Evolutionary conservation across 2,888 invertebrate genomes (phyloP).

Genomic region (Melipona bicolor): DNA sequence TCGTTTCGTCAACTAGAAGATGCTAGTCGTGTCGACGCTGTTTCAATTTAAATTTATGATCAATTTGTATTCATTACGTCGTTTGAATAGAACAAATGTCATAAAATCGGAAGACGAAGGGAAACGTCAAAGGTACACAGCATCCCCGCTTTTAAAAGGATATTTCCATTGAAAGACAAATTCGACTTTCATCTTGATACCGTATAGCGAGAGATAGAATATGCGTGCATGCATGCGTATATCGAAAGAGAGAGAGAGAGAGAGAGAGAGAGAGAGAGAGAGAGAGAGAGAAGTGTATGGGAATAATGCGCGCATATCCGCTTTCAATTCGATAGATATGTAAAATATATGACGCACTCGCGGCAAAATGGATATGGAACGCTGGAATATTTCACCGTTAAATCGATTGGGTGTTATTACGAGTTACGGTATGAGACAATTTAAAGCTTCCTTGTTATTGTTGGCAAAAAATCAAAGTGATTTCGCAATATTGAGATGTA

Average conservation of each 20-base stretch:
- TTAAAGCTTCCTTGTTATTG: conserved; percentile 42
- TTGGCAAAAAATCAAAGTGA: conserved; percentile 21
- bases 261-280: background rate
- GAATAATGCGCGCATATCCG: conserved; percentile 63
- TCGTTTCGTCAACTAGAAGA: background rate
- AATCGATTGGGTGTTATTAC: conserved; percentile 61
- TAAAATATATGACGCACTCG: conserved; percentile 50
- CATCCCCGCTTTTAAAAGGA: conserved; percentile 35
- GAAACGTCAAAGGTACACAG: conserved; percentile 11
- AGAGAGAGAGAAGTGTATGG: background rate
- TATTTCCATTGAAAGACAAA: conserved; percentile 39
- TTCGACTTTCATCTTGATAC: conserved; percentile 42
- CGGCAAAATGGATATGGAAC: conserved; percentile 52
- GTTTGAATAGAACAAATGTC: conserved; percentile 36
- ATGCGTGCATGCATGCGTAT: background rate
- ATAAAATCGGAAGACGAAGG: conserved; percentile 7
- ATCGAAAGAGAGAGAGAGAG: background rate
- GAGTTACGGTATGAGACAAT: conserved; percentile 44
- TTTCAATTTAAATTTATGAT: conserved; percentile 53
- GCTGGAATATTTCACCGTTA: conserved; percentile 59
- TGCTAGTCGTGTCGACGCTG: background rate
- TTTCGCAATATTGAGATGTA: background rate
- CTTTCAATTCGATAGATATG: conserved; percentile 68
- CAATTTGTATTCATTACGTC: conserved; percentile 54
- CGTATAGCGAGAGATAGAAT: conserved; percentile 42